phyloP scores from a whole-genome alignment of 2,888 invertebrate genomes.

The Ditula angustiorana region DNA sequence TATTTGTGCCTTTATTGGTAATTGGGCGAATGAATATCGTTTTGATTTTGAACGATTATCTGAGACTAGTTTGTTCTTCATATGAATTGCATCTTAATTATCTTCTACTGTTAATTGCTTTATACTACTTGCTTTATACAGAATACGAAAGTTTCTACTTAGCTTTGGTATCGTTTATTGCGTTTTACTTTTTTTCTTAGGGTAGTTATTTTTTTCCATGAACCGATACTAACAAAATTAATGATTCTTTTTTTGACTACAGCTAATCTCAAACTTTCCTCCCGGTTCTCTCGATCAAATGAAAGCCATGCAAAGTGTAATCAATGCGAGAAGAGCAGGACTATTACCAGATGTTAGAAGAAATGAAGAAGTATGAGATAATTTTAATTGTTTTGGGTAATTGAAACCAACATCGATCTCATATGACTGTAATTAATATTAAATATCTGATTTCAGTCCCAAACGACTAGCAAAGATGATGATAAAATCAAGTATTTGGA shows the following conservation, averaged over 20 bases:
- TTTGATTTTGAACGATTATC: no score
- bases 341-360: background rate
- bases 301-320: constrained; percentile 61
- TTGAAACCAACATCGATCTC: background rate
- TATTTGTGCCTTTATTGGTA: no score
- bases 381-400: no score
- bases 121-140: no score
- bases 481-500: background rate
- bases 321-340: constrained; percentile 56
- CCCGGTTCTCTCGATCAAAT: constrained; percentile 58
- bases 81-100: no score
- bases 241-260: constrained; percentile 40
- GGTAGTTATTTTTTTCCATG: no score
- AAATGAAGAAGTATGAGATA: constrained; percentile 4
- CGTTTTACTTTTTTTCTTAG: no score
- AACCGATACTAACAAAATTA: background rate
- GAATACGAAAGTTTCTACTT: no score
- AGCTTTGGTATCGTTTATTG: no score
- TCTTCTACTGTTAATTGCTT: no score
- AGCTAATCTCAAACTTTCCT: constrained; percentile 49
- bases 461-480: background rate
- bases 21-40: no score
- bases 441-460: background rate
- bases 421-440: background rate
- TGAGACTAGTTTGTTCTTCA: no score